These are phyloP conservation scores for Agapetus fuscipes DNA, from an alignment of 2,888 invertebrate species.

Conservation along the genomic window DNA sequence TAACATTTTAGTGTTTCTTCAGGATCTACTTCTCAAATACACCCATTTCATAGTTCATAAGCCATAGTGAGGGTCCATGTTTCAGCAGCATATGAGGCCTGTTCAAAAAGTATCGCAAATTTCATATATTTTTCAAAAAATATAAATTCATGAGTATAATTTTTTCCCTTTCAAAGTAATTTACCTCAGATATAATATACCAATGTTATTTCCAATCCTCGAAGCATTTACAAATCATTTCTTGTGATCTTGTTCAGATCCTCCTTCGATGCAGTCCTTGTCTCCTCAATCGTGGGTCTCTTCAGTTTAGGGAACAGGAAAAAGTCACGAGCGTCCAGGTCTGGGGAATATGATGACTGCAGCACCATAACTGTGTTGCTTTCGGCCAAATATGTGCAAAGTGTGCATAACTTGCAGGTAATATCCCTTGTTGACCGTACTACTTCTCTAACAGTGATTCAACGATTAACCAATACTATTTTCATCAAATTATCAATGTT, in stretches of 20 bases:
- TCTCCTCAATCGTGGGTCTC: slow-evolving; percentile 18
- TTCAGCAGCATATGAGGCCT: too few species aligned
- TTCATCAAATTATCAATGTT: background rate
- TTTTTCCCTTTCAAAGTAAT: too few species aligned
- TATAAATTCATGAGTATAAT: background rate
- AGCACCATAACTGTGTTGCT: slow-evolving; percentile 20
- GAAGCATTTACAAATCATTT: slow-evolving; percentile 7
- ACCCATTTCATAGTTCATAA: too few species aligned
- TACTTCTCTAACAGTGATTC: background rate
- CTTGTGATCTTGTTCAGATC: slow-evolving; percentile 13
- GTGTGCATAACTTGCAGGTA: background rate
- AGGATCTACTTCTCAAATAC: too few species aligned
- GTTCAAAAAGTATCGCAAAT: too few species aligned
- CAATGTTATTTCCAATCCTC: background rate
- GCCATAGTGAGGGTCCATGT: too few species aligned
- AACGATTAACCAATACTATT: background rate
- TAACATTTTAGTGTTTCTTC: too few species aligned
- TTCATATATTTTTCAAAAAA: too few species aligned
- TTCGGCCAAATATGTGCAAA: slow-evolving; percentile 18
- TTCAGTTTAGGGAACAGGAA: slow-evolving; percentile 22
- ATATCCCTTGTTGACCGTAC: background rate
- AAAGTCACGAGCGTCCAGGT: slow-evolving; percentile 21
- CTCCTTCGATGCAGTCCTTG: background rate
- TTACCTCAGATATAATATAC: background rate
- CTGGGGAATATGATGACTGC: slow-evolving; percentile 8